A percentile compares a stretch with the other conserved stretches of the same genome.
Conservation (phyloP, 2,113 vertebrate genomes). For the Bufo bufo region DNA sequence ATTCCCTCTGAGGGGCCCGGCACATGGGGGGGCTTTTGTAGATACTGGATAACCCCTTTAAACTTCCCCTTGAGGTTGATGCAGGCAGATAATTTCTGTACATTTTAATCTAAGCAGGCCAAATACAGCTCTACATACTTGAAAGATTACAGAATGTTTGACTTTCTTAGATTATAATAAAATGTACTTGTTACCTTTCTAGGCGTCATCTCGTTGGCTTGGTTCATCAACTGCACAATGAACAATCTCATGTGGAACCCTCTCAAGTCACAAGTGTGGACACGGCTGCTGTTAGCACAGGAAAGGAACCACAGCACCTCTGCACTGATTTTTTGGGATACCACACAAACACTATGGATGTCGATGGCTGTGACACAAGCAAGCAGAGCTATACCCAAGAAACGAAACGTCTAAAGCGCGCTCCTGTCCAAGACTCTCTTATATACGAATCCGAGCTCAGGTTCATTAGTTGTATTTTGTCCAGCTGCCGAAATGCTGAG, state of each 20-base stretch:
- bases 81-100: too few species aligned
- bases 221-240: conserved; percentile 81
- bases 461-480: conserved; percentile 81
- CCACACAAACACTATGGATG: conserved; percentile 82
- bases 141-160: too few species aligned
- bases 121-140: too few species aligned
- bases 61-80: too few species aligned
- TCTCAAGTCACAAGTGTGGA: conserved; percentile 60
- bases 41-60: too few species aligned
- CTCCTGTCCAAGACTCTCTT: conserved; percentile 70
- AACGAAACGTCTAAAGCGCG: conserved; percentile 90
- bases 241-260: conserved; percentile 60
- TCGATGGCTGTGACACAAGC: conserved; percentile 79
- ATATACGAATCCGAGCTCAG: conserved; percentile 78
- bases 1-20: too few species aligned
- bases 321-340: conserved; percentile 57
- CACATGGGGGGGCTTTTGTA: too few species aligned
- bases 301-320: conserved; percentile 65
- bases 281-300: conserved; percentile 66
- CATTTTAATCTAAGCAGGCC: too few species aligned
- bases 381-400: conserved; percentile 83
- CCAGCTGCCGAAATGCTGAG: conserved; percentile 77
- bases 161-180: too few species aligned
- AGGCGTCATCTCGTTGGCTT: conserved; percentile 89
- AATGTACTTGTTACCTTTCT: conserved; percentile 19